Evolutionary conservation across 2,113 vertebrate species (phyloP).

Genomic region (Stigmatopora argus): DNA sequence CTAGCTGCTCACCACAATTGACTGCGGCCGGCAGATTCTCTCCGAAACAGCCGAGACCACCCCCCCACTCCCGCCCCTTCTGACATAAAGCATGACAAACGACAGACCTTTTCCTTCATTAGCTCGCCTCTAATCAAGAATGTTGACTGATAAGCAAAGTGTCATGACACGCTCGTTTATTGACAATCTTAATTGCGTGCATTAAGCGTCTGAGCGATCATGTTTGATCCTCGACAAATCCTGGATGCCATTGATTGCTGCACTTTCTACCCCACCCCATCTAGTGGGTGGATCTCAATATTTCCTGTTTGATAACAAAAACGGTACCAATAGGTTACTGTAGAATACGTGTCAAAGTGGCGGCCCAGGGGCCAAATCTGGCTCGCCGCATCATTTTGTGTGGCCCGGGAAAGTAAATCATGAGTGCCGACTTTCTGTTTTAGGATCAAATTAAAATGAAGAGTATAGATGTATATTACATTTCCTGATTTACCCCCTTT

Average conservation of each 20-base stretch:
- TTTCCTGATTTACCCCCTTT: no score
- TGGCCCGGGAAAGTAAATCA: no score
- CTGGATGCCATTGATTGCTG: conserved; percentile 13
- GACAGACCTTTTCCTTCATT: conserved; percentile 44
- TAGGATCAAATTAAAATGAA: no score
- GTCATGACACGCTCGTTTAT: conserved; percentile 33
- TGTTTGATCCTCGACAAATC: conserved; percentile 20
- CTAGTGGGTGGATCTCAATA: background rate
- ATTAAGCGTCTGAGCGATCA: background rate
- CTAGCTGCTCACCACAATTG: conserved; percentile 25
- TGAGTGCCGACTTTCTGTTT: no score
- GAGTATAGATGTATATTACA: no score
- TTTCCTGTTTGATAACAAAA: no score
- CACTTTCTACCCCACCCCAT: conserved; percentile 22
- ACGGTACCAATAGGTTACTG: background rate
- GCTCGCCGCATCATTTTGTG: no score
- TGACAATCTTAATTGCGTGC: conserved; percentile 37
- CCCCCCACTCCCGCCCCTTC: conserved; percentile 2
- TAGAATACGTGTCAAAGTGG: no score
- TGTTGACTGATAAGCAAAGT: conserved; percentile 49
- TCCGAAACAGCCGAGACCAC: background rate
- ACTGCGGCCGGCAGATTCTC: conserved; percentile 19
- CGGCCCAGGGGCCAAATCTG: no score
- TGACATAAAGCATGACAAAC: conserved; percentile 55
- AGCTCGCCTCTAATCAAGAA: conserved; percentile 51